These are phyloP conservation scores for Nebria salina DNA, from an alignment of 2,888 invertebrate species.

Conservation along the genomic window DNA sequence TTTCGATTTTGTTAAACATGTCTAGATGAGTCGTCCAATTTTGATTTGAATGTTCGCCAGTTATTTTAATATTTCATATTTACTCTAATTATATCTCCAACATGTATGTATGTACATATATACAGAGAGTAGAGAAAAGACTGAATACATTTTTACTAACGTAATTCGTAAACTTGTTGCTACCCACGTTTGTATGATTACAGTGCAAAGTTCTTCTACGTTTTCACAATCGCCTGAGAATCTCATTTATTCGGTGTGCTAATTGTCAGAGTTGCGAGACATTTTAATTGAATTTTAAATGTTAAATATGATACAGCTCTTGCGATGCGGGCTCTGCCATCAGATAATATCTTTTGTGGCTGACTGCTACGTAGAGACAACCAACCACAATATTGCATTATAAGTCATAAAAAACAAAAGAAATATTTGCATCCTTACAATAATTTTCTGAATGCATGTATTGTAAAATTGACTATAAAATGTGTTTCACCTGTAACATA, in stretches of 20 bases:
- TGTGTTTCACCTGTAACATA: too few relatives aligned
- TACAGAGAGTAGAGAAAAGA: not conserved
- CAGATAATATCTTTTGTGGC: slow-evolving; percentile 7
- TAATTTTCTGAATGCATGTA: too few relatives aligned
- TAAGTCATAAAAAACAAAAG: not conserved
- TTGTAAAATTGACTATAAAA: too few relatives aligned
- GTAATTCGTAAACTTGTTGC: not conserved
- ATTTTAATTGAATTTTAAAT: slow-evolving; percentile 43
- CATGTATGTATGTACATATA: not conserved
- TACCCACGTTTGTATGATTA: not conserved
- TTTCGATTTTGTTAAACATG: too few relatives aligned
- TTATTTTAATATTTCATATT: too few relatives aligned
- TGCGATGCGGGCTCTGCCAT: slow-evolving; percentile 4
- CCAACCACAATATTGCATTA: not conserved
- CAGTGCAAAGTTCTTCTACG: not conserved
- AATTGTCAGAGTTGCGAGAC: slow-evolving; percentile 34
- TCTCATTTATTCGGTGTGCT: slow-evolving; percentile 37
- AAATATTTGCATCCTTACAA: not conserved
- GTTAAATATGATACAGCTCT: slow-evolving; percentile 35
- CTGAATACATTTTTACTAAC: not conserved
- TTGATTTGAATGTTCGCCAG: too few relatives aligned
- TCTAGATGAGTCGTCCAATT: too few relatives aligned
- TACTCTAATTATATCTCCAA: not conserved
- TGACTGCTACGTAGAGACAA: not conserved
- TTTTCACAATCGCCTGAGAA: slow-evolving; percentile 8